Conservation (phyloP, 2,888 invertebrate genomes). For the Aromia moschata region DNA sequence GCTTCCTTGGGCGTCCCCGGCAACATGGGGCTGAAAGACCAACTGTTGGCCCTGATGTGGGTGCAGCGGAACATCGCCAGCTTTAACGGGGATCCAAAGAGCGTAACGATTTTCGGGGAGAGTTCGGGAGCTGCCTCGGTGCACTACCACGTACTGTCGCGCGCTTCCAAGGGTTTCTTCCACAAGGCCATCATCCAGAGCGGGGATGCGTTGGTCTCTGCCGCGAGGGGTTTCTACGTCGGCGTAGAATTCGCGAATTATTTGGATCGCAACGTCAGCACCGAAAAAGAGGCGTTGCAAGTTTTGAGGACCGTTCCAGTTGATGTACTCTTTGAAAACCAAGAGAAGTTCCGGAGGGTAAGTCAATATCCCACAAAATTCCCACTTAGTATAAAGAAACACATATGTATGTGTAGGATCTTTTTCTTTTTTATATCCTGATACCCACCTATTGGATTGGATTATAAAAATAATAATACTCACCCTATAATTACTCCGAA, state of each 20-base stretch:
- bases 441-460: too few species aligned
- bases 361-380: too few species aligned
- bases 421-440: too few species aligned
- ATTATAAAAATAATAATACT: too few species aligned
- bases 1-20: slow-evolving; percentile 63
- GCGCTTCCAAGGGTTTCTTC: slow-evolving; percentile 14
- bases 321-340: slow-evolving; percentile 36
- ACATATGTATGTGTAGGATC: too few species aligned
- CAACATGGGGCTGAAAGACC: slow-evolving; percentile 66
- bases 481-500: too few species aligned
- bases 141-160: slow-evolving; percentile 1
- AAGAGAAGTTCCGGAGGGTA: slow-evolving; percentile 41
- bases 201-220: slow-evolving; percentile 16
- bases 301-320: slow-evolving; percentile 34
- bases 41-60: slow-evolving; percentile 64
- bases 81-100: slow-evolving; percentile 65
- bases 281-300: slow-evolving; percentile 43
- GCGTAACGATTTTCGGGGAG: slow-evolving; percentile 57
- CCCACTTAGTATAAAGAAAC: too few species aligned
- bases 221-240: not conserved
- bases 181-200: slow-evolving; percentile 26
- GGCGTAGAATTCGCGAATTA: slow-evolving; percentile 29
- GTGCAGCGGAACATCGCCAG: slow-evolving; percentile 62
- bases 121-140: slow-evolving; percentile 9
- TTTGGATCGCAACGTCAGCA: slow-evolving; percentile 42